Conservation (phyloP, 2,888 invertebrate genomes). For the Apomyelois bistriatella region DNA sequence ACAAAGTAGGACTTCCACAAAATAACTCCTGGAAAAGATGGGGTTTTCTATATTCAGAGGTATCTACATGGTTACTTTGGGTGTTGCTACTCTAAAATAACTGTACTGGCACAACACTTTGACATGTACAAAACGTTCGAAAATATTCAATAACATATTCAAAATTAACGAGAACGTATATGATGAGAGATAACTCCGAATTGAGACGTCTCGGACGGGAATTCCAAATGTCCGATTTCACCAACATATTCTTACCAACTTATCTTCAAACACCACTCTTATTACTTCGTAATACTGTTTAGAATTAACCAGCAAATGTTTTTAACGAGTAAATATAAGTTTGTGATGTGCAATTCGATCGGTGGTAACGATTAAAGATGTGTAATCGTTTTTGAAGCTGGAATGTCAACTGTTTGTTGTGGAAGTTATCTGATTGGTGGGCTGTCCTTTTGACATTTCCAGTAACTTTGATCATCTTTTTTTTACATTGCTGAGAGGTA, state of each 20-base stretch:
- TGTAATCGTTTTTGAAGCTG: conserved; percentile 8
- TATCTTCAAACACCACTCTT: background rate
- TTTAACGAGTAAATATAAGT: background rate
- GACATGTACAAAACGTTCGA: conserved; percentile 1
- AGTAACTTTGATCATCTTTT: background rate
- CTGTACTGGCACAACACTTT: background rate
- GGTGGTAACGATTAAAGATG: conserved; percentile 13
- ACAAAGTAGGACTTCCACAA: too few relatives aligned
- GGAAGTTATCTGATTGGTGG: background rate
- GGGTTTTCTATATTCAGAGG: too few relatives aligned
- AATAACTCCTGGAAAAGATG: too few relatives aligned
- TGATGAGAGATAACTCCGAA: conserved; percentile 61
- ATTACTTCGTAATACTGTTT: background rate
- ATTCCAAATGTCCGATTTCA: conserved; percentile 7
- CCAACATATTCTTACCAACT: background rate
- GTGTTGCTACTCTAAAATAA: background rate
- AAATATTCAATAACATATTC: conserved; percentile 13
- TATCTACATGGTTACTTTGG: too few relatives aligned
- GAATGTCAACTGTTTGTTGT: conserved; percentile 14
- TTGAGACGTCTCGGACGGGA: conserved; percentile 51
- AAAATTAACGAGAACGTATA: conserved; percentile 33
- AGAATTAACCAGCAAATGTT: background rate
- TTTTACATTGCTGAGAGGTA: background rate
- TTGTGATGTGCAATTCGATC: conserved; percentile 4
- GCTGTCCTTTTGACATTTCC: conserved; percentile 6